A percentile compares a stretch with the other conserved stretches of the same genome.
These are phyloP conservation scores for Maniola hyperantus DNA, from an alignment of 2,888 invertebrate species.

Conservation along the genomic window DNA sequence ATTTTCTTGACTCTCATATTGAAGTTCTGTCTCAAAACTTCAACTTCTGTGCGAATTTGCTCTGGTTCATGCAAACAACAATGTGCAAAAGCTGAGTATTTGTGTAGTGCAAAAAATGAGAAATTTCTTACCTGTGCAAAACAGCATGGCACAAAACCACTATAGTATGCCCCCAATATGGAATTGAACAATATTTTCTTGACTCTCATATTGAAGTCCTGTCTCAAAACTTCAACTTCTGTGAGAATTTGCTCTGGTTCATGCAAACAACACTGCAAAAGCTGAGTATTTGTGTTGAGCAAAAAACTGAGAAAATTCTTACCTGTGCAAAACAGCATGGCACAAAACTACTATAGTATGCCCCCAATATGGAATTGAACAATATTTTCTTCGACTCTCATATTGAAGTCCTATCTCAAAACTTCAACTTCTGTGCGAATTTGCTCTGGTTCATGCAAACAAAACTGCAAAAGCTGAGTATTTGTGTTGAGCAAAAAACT, in stretches of 20 bases:
- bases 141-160: conserved; percentile 93
- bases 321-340: conserved; percentile 96
- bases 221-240: conserved; percentile 92
- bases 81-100: conserved; percentile 87
- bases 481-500: conserved; percentile 68
- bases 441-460: conserved; percentile 86
- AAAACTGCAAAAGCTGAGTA: conserved; percentile 88
- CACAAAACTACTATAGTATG: conserved; percentile 94
- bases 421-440: conserved; percentile 93
- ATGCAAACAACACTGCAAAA: conserved; percentile 89
- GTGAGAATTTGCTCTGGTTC: conserved; percentile 88
- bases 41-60: conserved; percentile 92
- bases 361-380: conserved; percentile 91
- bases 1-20: conserved; percentile 95
- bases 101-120: conserved; percentile 44
- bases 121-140: conserved; percentile 88
- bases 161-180: conserved; percentile 92
- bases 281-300: conserved; percentile 76
- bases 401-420: conserved; percentile 93
- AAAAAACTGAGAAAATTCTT: conserved; percentile 40
- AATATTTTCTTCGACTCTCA: conserved; percentile 94
- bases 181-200: conserved; percentile 95
- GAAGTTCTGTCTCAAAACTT: conserved; percentile 92
- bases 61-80: conserved; percentile 88
- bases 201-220: conserved; percentile 94